A percentile compares a stretch with the other conserved stretches of the same genome.
These are phyloP conservation scores for Brachionus manjavacas DNA, from an alignment of 1,140 invertebrate species.

Conservation along the genomic window DNA sequence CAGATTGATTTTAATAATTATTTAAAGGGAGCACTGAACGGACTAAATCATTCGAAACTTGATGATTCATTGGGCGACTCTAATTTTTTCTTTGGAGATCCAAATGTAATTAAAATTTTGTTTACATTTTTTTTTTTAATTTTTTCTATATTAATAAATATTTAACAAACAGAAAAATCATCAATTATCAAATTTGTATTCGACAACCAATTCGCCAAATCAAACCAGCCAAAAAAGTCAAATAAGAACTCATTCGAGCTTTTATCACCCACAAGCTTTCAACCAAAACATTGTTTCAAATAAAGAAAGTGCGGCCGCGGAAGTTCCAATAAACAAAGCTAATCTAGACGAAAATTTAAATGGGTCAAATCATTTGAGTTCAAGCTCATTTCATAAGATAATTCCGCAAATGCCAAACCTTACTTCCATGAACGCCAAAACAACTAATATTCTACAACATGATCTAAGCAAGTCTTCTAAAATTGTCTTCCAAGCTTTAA, in stretches of 20 bases:
- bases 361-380: background rate
- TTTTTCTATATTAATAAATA: background rate
- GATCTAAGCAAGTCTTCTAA: background rate
- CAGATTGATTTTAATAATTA: too few relatives aligned
- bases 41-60: background rate
- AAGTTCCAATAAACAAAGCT: background rate
- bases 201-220: background rate
- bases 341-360: background rate
- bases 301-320: background rate
- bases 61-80: background rate
- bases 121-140: background rate
- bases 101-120: background rate
- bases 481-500: background rate
- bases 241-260: background rate
- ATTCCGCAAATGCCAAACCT: background rate
- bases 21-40: background rate
- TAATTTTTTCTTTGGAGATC: background rate
- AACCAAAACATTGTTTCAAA: background rate
- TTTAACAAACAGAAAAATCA: background rate
- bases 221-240: background rate
- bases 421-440: background rate
- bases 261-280: background rate
- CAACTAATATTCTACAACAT: background rate
- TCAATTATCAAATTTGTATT: background rate
- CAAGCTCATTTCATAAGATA: background rate